phyloP scores from a whole-genome alignment of 2,888 invertebrate genomes.

The Hybos culiciformis region DNA sequence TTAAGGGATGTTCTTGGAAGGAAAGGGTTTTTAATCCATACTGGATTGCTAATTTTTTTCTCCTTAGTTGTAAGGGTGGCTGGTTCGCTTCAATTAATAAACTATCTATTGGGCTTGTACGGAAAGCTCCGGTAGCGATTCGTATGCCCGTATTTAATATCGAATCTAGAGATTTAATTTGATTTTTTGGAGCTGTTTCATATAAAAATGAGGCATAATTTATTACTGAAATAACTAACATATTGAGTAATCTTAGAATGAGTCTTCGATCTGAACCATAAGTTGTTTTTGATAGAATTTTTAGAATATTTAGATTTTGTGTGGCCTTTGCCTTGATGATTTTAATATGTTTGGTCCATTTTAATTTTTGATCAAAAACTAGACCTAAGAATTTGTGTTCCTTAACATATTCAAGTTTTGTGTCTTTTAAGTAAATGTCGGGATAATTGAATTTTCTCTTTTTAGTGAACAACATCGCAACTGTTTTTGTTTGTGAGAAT shows the following conservation, averaged over 20 bases:
- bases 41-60: too few relatives aligned
- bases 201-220: background rate
- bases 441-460: background rate
- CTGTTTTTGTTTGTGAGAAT: slow-evolving; percentile 1
- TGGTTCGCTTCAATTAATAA: too few relatives aligned
- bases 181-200: too few relatives aligned
- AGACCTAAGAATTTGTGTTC: background rate
- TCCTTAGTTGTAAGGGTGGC: too few relatives aligned
- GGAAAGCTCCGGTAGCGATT: too few relatives aligned
- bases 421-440: background rate
- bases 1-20: background rate
- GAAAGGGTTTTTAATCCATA: too few relatives aligned
- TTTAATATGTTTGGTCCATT: background rate
- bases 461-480: slow-evolving; percentile 2
- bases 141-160: too few relatives aligned
- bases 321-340: background rate
- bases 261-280: background rate
- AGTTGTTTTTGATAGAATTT: background rate
- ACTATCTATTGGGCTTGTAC: too few relatives aligned
- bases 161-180: too few relatives aligned
- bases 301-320: background rate
- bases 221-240: background rate
- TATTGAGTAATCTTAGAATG: background rate
- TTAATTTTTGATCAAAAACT: background rate
- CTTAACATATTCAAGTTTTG: background rate